phyloP scores from a whole-genome alignment of 1,140 invertebrate species.

The Megalopta genalis region DNA sequence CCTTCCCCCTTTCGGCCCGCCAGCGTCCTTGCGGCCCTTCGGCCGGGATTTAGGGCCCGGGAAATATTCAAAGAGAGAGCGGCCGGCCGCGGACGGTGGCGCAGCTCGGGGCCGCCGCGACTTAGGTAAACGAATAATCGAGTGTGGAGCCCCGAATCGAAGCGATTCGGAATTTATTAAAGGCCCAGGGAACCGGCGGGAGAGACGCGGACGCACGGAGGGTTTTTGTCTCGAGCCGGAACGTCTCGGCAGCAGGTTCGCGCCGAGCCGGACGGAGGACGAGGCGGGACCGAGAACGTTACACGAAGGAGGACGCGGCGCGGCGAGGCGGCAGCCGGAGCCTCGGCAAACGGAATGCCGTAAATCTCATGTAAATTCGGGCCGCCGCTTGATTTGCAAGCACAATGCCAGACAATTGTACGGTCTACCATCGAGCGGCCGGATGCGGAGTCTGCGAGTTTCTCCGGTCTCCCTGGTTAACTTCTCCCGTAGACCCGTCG shows the following conservation, averaged over 20 bases:
- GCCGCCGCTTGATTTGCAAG: conserved; percentile 77
- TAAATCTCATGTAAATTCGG: conserved; percentile 79
- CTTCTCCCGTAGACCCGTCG: conserved; percentile 22
- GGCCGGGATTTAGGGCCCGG: too few species aligned
- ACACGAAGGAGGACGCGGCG: conserved; percentile 42
- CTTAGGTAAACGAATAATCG: neutral
- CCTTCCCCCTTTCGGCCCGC: neutral
- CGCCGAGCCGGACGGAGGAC: conserved; percentile 13
- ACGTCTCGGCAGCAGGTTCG: conserved; percentile 15
- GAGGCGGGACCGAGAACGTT: conserved; percentile 27
- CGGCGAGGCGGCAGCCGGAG: conserved; percentile 21
- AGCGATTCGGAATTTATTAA: conserved; percentile 10
- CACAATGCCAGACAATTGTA: conserved; percentile 77
- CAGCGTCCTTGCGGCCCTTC: neutral
- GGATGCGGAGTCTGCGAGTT: conserved; percentile 60
- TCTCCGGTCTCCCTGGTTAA: conserved; percentile 48
- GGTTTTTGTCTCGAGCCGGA: conserved; percentile 24
- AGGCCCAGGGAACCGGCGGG: neutral
- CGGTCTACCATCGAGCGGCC: conserved; percentile 66
- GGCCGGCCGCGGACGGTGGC: too few species aligned
- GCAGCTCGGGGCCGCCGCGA: too few species aligned
- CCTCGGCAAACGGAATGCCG: conserved; percentile 74
- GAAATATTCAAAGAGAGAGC: conserved; percentile 8
- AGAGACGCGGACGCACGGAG: neutral
- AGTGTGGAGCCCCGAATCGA: neutral